Evolutionary conservation across 2,113 vertebrate genomes (phyloP), one percentile per base, ranked within the genome.

Genomic region (Fukomys damarensis): DNA sequence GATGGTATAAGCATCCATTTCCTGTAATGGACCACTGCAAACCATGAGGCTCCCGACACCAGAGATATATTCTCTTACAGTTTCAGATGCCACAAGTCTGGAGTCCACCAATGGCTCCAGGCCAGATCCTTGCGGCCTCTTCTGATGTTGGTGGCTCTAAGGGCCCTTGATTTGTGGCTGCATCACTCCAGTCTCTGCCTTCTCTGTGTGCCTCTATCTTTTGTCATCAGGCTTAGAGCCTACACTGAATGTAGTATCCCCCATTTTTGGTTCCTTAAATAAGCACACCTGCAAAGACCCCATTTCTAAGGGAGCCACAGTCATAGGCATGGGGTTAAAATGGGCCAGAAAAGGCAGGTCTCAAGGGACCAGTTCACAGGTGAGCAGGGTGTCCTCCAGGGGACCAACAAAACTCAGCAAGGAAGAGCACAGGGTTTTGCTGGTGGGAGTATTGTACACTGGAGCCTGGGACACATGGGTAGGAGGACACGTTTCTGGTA

Each of bases 141-240:
- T 16, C 54, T 22, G 16, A 54, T 3, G 11, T 11, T 19, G 58
- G 30, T 7, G 52, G 7, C 32, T 19, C 41, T 2, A 59, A 2
- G 7, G 4, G 0, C 7, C 35, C 11, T 2, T 12, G 46, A 1
- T 7, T 3, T 1, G 7, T 2, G 61, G 80, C 16, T 0, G 0
- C 0, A 2, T 3, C 58, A 8, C n/a, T 41, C 28, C 30, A 5
- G 3, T 1, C 79, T 41, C 85, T 26, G 22, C 16, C 32, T 56
- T 14, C 54, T 19, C 38, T 8, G 20, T 2, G 4, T 11, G 2
- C 28, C 8, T 54, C 63, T 43, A 1, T 54, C 19, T 43, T 43
- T 59, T 17, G 30, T 20, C 12, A 16, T 2, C 2, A 26, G 24
- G 30, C 65, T 58, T 8, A 7, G 58, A 46, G 17, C 26, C 11